Percentiles rank a stretch among this genome's conserved stretches.
Conservation (phyloP, 2,113 vertebrate species). For the Lycaon pictus region DNA sequence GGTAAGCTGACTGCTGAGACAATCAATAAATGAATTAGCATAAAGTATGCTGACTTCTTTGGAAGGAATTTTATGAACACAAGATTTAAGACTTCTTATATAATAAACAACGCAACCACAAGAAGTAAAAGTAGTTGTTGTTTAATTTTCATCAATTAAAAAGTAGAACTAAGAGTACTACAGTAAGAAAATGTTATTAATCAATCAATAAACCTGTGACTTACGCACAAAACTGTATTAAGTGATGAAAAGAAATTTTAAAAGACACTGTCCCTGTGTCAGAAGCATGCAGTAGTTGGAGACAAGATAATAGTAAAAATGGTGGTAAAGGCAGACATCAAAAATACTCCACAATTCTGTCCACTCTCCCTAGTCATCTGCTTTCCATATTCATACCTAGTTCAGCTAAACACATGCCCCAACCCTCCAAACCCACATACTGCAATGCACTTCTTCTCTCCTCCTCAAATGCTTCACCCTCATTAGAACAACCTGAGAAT, state of each 20-base stretch:
- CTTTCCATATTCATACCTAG: neutral
- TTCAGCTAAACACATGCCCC: neutral
- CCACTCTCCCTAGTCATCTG: neutral
- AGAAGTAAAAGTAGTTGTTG: neutral
- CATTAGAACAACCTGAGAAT: neutral
- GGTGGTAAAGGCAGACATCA: neutral
- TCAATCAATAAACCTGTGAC: conserved; percentile 52
- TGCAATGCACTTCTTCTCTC: neutral
- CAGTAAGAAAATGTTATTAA: conserved; percentile 37
- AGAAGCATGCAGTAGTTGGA: conserved; percentile 1
- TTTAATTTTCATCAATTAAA: neutral
- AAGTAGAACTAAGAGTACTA: conserved; percentile 53
- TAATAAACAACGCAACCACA: conserved; percentile 65
- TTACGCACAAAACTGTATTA: neutral
- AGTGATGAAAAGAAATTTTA: conserved; percentile 41
- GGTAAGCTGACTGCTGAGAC: conserved; percentile 23
- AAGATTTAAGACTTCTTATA: conserved; percentile 66
- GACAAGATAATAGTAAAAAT: neutral
- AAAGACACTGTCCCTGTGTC: neutral
- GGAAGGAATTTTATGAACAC: conserved; percentile 74
- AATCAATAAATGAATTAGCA: conserved; percentile 50
- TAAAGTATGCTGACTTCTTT: conserved; percentile 66
- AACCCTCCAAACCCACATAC: neutral
- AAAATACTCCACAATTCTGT: neutral
- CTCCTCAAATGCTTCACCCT: neutral